Base-by-base conservation (phyloP, 2,888 invertebrate species). In the Heteropelma amictum region DNA sequence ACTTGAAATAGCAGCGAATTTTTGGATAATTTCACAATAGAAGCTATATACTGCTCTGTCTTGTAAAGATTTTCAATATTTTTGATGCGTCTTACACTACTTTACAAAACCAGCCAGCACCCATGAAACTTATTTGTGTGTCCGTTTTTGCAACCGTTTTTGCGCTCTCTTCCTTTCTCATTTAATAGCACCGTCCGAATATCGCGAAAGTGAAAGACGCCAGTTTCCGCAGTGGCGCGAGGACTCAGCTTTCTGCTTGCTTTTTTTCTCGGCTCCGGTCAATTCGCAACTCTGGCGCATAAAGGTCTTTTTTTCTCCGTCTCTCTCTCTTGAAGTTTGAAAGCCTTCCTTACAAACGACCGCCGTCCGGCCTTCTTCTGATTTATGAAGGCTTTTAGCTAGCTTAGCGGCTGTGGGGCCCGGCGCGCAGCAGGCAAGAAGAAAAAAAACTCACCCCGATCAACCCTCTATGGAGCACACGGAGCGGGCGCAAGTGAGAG, bases 371-470 rank as follows among this genome's bases (percentile, higher is more conserved):
- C 80, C 81, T 81, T 83, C 83, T 82, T 82, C 82, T 88, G 89
- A 89, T 89, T 89, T 89, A 89, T 89, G 86, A 83, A 81, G 83
- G 88, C 89, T 89, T 89, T 89, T 88, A 89, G 87, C 84, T 80
- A 79, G 83, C 80, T 71, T 72, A 64, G 71, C n/a, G n/a, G n/a
- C 72, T 73, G 67, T 47, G 53, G 51, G 12, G 30, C 70, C 51
- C 58, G 51, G 10, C 53, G 68, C 40, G 54, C 42, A 65, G 54
- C 47, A 63, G 51, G 51, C 26, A 64, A 60, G 17, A 58, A 71
- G 72, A 51, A 63, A 84, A 83, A 85, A 86, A 82, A 81, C 69
- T 72, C 80, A 72, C 80, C 80, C 79, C 79, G 79, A 79, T 75
- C 77, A 65, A 76, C 73, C 80, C 76, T 81, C 80, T 77, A 82